Evolutionary conservation across 2,113 vertebrate genomes (phyloP).

Genomic region (Rattus rattus): DNA sequence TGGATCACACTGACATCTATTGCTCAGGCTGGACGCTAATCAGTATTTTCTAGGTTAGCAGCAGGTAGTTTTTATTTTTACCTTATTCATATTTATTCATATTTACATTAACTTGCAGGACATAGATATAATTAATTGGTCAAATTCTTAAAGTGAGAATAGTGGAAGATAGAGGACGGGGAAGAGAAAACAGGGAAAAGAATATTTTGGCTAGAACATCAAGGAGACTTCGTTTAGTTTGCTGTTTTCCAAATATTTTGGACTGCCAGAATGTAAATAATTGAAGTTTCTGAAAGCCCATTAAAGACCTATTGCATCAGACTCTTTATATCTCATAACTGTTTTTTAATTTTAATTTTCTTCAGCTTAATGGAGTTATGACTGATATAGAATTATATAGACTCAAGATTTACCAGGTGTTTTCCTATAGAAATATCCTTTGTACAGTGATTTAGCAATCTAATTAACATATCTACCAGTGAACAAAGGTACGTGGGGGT

Average conservation of each 20-base stretch:
- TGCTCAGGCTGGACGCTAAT: slow-evolving; percentile 28
- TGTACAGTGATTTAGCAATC: background rate
- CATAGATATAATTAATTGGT: slow-evolving; percentile 41
- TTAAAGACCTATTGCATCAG: slow-evolving; percentile 9
- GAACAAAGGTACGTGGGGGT: background rate
- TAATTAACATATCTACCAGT: background rate
- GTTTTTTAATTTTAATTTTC: background rate
- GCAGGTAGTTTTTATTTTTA: slow-evolving; percentile 24
- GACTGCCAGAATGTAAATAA: slow-evolving; percentile 37
- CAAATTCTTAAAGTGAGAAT: slow-evolving; percentile 43
- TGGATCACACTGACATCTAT: slow-evolving; percentile 36
- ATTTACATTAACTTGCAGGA: slow-evolving; percentile 36
- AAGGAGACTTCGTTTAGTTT: slow-evolving; percentile 29
- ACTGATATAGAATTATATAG: background rate
- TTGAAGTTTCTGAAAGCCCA: slow-evolving; percentile 4
- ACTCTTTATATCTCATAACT: slow-evolving; percentile 1
- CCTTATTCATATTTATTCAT: slow-evolving; percentile 12
- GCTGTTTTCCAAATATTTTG: slow-evolving; percentile 43
- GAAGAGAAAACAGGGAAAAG: background rate
- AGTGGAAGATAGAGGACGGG: background rate
- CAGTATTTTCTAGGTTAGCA: slow-evolving; percentile 16
- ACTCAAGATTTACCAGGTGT: background rate
- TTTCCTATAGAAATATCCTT: background rate
- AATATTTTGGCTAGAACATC: slow-evolving; percentile 32
- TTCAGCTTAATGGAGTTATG: background rate